Evolutionary conservation across 2,888 invertebrate species (phyloP).

Genomic region (Erebia aethiops): DNA sequence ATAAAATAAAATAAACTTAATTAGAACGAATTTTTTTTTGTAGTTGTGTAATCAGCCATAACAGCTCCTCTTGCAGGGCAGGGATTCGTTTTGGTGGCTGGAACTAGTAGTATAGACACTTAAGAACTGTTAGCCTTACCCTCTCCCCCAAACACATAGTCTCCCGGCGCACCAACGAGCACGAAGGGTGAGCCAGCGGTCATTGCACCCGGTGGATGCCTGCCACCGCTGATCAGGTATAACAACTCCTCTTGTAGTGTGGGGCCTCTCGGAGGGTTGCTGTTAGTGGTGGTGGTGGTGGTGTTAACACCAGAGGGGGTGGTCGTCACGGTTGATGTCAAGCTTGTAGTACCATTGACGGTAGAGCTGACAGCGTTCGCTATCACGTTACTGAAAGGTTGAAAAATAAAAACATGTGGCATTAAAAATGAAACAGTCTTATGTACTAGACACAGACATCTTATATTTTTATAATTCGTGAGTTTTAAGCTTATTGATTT

Average conservation of each 20-base stretch:
- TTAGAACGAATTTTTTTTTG: no score
- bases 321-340: neutral
- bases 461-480: no score
- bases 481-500: no score
- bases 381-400: constrained; percentile 2
- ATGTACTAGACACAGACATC: no score
- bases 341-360: neutral
- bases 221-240: constrained; percentile 72
- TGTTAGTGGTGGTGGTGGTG: constrained; percentile 36
- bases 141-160: constrained; percentile 77
- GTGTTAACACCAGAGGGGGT: neutral
- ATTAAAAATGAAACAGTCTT: no score
- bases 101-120: no score
- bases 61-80: no score
- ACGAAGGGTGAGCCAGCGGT: constrained; percentile 71
- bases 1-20: no score
- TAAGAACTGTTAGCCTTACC: constrained; percentile 48
- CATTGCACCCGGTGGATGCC: constrained; percentile 56
- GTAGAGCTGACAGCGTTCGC: neutral
- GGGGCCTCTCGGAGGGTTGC: constrained; percentile 46
- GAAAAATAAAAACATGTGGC: neutral
- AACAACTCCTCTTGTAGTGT: constrained; percentile 72
- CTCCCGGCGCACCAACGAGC: constrained; percentile 74
- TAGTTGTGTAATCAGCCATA: no score
- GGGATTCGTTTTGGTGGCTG: no score